These are phyloP conservation scores for Nasonia giraulti DNA, from an alignment of 1,140 invertebrate genomes.

Conservation along the genomic window DNA sequence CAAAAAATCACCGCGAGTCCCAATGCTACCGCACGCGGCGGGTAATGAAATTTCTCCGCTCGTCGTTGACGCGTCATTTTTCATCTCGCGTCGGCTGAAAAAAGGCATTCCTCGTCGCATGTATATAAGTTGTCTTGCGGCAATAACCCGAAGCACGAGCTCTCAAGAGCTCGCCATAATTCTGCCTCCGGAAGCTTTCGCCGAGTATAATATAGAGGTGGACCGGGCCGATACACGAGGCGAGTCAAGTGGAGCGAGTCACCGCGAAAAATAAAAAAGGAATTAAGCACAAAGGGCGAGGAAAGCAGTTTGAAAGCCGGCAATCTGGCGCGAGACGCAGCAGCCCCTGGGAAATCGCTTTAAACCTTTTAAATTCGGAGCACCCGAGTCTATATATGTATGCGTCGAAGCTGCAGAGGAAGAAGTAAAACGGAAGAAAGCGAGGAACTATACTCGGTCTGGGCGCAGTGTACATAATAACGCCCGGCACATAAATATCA, in stretches of 20 bases:
- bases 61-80: slow-evolving; percentile 55
- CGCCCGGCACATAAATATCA: slow-evolving; percentile 69
- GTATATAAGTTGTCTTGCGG: neutral
- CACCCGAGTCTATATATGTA: neutral
- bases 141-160: slow-evolving; percentile 4
- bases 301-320: slow-evolving; percentile 58
- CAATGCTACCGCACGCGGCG: neutral
- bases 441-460: slow-evolving; percentile 48
- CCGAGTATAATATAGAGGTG: neutral
- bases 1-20: neutral
- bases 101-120: slow-evolving; percentile 6
- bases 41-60: slow-evolving; percentile 52
- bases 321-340: slow-evolving; percentile 57
- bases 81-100: slow-evolving; percentile 7
- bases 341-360: slow-evolving; percentile 73
- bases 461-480: slow-evolving; percentile 20
- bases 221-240: neutral
- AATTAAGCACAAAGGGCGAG: slow-evolving; percentile 22
- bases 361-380: slow-evolving; percentile 73
- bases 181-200: slow-evolving; percentile 45
- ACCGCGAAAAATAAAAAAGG: slow-evolving; percentile 41
- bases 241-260: neutral
- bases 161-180: slow-evolving; percentile 59
- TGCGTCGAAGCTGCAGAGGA: slow-evolving; percentile 33
- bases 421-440: slow-evolving; percentile 27